phyloP scores from a whole-genome alignment of 2,888 invertebrate species.

The Caenorhabditis sp. region DNA sequence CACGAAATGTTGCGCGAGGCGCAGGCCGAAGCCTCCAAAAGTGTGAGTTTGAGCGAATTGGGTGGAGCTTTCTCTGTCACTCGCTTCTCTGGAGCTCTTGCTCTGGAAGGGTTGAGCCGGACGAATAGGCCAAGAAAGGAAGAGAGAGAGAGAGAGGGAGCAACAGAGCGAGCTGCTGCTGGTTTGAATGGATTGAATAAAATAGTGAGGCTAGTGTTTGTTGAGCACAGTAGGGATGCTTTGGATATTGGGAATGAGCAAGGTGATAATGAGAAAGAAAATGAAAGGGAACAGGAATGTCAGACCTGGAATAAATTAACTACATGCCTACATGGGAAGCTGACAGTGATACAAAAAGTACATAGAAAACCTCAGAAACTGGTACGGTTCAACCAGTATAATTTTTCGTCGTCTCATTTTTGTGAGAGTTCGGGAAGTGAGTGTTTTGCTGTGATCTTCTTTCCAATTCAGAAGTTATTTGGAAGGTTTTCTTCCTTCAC shows the following conservation, averaged over 20 bases:
- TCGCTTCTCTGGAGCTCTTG: conserved; percentile 21
- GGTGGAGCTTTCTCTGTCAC: conserved; percentile 37
- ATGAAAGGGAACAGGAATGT: neutral
- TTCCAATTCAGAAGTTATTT: no score
- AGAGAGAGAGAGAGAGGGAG: conserved; percentile 9
- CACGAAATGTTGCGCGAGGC: conserved; percentile 51
- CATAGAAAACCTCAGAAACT: no score
- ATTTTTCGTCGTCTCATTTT: no score
- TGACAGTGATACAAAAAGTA: no score
- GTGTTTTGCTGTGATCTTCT: no score
- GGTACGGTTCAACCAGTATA: no score
- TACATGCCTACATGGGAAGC: no score
- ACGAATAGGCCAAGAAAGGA: conserved; percentile 5
- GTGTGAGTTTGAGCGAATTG: conserved; percentile 48
- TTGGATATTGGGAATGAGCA: no score
- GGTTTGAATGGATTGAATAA: conserved; percentile 14
- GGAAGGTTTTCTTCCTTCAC: no score
- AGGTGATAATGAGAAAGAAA: neutral
- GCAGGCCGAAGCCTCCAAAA: conserved; percentile 46
- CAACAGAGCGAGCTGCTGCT: neutral
- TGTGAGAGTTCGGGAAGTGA: no score
- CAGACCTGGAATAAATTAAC: no score
- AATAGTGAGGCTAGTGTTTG: conserved; percentile 3
- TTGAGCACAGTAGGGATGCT: neutral
- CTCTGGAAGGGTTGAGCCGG: conserved; percentile 30